Conservation (phyloP, 2,888 invertebrate species). For the Acanthosepion esculentum region DNA sequence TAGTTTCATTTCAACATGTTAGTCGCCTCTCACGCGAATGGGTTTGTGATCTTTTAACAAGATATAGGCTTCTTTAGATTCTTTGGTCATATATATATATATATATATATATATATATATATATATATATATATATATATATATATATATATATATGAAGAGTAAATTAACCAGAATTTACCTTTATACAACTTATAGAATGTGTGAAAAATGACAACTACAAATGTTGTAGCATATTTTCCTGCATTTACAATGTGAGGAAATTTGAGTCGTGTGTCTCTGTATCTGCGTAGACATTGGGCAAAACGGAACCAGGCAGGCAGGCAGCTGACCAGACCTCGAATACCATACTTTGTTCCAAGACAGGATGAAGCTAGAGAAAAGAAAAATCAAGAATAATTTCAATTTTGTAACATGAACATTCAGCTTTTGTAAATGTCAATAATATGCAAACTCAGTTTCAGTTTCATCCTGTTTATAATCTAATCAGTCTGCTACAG, state of each 20-base stretch:
- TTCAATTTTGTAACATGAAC: not conserved
- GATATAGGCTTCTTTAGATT: no score
- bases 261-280: constrained; percentile 83
- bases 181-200: constrained; percentile 80
- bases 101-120: no score
- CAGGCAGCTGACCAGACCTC: constrained; percentile 90
- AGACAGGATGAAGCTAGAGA: constrained; percentile 65
- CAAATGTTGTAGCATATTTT: constrained; percentile 97
- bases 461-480: not conserved
- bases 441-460: no score
- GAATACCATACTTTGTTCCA: constrained; percentile 80
- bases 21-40: no score
- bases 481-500: no score
- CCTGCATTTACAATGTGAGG: constrained; percentile 98
- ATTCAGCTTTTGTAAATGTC: no score
- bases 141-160: not conserved
- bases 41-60: no score
- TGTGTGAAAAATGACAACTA: constrained; percentile 86
- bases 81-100: no score
- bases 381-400: constrained; percentile 49
- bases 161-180: constrained; percentile 70
- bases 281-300: constrained; percentile 94
- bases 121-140: no score
- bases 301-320: constrained; percentile 99
- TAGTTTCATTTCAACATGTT: no score